phyloP scores from a whole-genome alignment of 2,113 vertebrate genomes.

The Pangasianodon hypophthalmus region DNA sequence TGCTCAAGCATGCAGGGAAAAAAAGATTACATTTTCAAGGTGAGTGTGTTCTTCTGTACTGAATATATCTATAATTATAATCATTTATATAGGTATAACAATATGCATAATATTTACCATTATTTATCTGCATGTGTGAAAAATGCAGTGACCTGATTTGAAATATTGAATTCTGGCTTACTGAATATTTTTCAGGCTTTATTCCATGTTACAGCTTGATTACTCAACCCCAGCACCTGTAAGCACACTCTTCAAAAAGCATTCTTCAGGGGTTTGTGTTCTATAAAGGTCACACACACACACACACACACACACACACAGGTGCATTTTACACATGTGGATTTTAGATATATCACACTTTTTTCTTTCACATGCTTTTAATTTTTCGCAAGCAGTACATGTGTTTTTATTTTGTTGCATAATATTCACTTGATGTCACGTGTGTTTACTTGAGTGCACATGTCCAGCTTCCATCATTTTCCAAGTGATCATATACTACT shows the following conservation, averaged over 20 bases:
- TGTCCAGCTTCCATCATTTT: not conserved
- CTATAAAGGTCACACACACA: not conserved
- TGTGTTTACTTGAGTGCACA: not conserved
- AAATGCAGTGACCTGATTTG: not conserved
- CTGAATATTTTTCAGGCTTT: not conserved
- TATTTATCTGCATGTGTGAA: not conserved
- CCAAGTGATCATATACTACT: not conserved
- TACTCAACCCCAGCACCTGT: not conserved
- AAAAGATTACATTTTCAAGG: not conserved
- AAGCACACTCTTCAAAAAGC: not conserved
- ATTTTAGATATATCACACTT: not conserved
- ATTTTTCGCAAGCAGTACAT: not conserved
- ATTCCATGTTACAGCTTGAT: not conserved
- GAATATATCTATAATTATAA: not conserved
- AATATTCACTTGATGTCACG: not conserved
- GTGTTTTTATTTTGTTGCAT: not conserved
- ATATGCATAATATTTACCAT: not conserved
- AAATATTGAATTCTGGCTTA: not conserved
- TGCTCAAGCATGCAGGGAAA: not conserved
- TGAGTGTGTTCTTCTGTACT: not conserved
- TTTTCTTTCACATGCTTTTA: not conserved
- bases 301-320: not conserved
- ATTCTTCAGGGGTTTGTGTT: not conserved
- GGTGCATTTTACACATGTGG: not conserved
- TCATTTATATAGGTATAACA: not conserved